These are phyloP conservation scores for Campodea augens DNA, from an alignment of 1,140 invertebrate genomes.

Conservation along the genomic window DNA sequence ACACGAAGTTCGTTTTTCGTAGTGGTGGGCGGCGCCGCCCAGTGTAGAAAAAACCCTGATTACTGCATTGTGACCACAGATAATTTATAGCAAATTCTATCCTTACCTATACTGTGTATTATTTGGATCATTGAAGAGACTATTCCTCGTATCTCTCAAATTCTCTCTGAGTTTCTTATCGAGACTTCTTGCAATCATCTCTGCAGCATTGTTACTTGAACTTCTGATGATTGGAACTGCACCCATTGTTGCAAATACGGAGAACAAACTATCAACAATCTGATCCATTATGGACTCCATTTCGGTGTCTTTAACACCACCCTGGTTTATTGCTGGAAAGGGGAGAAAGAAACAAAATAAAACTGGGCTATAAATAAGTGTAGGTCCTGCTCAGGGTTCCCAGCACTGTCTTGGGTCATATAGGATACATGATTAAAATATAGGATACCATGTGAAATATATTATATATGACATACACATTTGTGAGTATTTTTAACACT, in stretches of 20 bases:
- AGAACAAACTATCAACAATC: conserved; percentile 92
- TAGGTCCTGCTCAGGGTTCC: too few species aligned
- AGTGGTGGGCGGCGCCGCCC: too few species aligned
- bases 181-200: conserved; percentile 92
- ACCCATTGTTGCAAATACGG: conserved; percentile 87
- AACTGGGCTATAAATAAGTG: not conserved
- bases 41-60: too few species aligned
- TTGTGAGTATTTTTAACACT: too few species aligned
- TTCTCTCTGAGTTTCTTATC: conserved; percentile 96
- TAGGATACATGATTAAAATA: too few species aligned
- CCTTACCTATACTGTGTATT: too few species aligned
- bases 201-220: conserved; percentile 88
- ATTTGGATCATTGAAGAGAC: conserved; percentile 74
- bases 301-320: conserved; percentile 86
- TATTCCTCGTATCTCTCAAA: conserved; percentile 87
- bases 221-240: conserved; percentile 89
- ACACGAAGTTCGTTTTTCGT: too few species aligned
- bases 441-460: too few species aligned
- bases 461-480: too few species aligned
- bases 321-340: conserved; percentile 74
- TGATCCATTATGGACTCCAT: conserved; percentile 87
- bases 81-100: too few species aligned
- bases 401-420: not conserved
- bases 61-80: too few species aligned
- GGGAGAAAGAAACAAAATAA: conserved; percentile 2